These are phyloP conservation scores for Epinephelus coioides DNA, from an alignment of 2,797 vertebrate genomes.

Conservation along the genomic window DNA sequence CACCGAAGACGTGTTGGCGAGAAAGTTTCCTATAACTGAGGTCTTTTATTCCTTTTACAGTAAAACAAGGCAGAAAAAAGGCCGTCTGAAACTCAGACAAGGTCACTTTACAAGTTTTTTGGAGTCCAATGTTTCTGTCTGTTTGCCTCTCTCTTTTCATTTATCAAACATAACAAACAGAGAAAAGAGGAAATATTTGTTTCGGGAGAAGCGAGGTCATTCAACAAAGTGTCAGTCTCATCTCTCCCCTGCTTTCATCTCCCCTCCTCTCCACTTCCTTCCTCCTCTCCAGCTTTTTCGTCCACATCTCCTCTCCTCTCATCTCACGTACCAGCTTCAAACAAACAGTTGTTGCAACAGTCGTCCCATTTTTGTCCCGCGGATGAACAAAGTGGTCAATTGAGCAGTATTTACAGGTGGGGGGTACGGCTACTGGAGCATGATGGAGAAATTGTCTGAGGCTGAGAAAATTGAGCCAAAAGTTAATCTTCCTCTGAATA, in stretches of 20 bases:
- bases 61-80: not conserved
- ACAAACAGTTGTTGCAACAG: constrained; percentile 26
- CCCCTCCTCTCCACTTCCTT: not conserved
- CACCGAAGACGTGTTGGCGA: not conserved
- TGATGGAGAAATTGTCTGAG: constrained; percentile 30
- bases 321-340: constrained; percentile 9
- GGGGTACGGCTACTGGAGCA: not conserved
- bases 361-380: constrained; percentile 1
- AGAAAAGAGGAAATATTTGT: constrained; percentile 7
- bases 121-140: not conserved
- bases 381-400: constrained; percentile 44
- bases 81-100: constrained; percentile 1
- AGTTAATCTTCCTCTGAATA: constrained; percentile 31
- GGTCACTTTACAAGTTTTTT: constrained; percentile 23
- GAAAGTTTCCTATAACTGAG: not conserved
- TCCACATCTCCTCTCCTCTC: not conserved
- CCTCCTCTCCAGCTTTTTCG: not conserved
- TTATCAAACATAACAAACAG: constrained; percentile 25
- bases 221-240: constrained; percentile 26
- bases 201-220: constrained; percentile 30
- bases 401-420: constrained; percentile 23
- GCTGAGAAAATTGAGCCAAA: constrained; percentile 32
- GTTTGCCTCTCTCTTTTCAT: constrained; percentile 9
- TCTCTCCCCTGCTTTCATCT: constrained; percentile 9
- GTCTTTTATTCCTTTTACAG: not conserved